Percentiles rank a stretch among this genome's conserved stretches.
Evolutionary conservation across 2,797 vertebrate genomes (phyloP).

Genomic region (Neoniphon sammara): DNA sequence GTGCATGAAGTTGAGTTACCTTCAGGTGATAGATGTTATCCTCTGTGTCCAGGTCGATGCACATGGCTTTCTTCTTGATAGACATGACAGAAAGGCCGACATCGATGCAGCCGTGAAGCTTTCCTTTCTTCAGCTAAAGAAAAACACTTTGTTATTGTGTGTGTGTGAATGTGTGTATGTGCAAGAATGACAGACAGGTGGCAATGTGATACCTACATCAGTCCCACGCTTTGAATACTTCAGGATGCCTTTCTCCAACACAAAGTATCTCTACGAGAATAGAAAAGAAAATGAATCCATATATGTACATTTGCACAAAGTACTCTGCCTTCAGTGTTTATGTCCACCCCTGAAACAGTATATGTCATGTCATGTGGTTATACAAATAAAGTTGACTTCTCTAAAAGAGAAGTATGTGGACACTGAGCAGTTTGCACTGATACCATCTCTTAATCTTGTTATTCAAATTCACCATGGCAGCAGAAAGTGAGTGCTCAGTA

Average conservation of each 20-base stretch:
- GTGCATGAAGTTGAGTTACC: conserved; percentile 75
- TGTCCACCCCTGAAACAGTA: background rate
- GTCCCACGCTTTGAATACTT: conserved; percentile 91
- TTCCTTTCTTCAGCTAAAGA: conserved; percentile 90
- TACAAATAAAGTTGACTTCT: conserved; percentile 8
- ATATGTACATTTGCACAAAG: conserved; percentile 2
- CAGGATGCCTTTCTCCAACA: conserved; percentile 94
- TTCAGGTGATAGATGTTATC: conserved; percentile 97
- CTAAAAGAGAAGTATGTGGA: background rate
- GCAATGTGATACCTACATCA: conserved; percentile 86
- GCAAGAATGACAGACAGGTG: conserved; percentile 15
- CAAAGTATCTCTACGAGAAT: conserved; percentile 90
- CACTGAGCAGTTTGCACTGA: background rate
- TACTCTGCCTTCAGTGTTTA: background rate
- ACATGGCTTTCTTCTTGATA: conserved; percentile 94
- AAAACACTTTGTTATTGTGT: conserved; percentile 27
- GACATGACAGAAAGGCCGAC: conserved; percentile 98
- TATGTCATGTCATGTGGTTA: background rate
- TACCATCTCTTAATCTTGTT: conserved; percentile 4
- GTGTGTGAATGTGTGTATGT: conserved; percentile 1
- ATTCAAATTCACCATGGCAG: conserved; percentile 30
- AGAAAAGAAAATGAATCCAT: conserved; percentile 33
- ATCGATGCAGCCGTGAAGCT: conserved; percentile 94
- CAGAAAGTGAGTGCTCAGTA: conserved; percentile 18
- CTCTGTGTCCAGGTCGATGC: conserved; percentile 94